A percentile compares a stretch with the other conserved stretches of the same genome.
phyloP scores from a whole-genome alignment of 2,113 vertebrate species.

The Forbesichthys agassizii region DNA sequence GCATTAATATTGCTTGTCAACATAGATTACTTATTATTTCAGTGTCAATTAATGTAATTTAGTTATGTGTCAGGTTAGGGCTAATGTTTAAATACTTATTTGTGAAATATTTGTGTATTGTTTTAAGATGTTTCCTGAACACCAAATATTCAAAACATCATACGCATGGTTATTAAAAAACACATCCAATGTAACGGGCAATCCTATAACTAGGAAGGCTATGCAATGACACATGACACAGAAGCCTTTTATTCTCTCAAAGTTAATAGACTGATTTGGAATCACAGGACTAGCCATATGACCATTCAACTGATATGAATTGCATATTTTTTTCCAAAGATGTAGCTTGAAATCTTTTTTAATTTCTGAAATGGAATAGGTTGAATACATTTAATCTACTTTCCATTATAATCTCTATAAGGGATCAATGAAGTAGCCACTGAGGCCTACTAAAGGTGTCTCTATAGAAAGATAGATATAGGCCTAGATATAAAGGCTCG shows the following conservation, averaged over 20 bases:
- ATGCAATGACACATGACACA: slow-evolving; percentile 21
- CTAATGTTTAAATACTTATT: too few relatives aligned
- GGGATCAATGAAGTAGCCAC: too few relatives aligned
- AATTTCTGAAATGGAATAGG: too few relatives aligned
- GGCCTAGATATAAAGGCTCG: too few relatives aligned
- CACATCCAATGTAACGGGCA: not conserved
- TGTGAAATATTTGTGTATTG: not conserved
- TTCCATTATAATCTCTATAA: too few relatives aligned
- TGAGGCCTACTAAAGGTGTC: too few relatives aligned
- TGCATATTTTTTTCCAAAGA: too few relatives aligned
- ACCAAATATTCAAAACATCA: not conserved
- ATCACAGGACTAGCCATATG: not conserved
- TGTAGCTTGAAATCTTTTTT: too few relatives aligned
- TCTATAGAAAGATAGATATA: too few relatives aligned
- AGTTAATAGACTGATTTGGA: not conserved
- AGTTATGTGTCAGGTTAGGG: too few relatives aligned
- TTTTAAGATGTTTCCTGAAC: not conserved
- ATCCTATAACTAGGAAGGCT: not conserved
- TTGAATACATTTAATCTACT: too few relatives aligned
- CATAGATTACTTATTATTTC: not conserved
- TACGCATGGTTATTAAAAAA: not conserved
- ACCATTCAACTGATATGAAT: not conserved
- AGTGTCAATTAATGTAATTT: not conserved
- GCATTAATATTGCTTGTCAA: not conserved
- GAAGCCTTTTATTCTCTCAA: slow-evolving; percentile 8